These are phyloP conservation scores for Baronia brevicornis DNA, from an alignment of 2,888 invertebrate genomes.

Conservation along the genomic window DNA sequence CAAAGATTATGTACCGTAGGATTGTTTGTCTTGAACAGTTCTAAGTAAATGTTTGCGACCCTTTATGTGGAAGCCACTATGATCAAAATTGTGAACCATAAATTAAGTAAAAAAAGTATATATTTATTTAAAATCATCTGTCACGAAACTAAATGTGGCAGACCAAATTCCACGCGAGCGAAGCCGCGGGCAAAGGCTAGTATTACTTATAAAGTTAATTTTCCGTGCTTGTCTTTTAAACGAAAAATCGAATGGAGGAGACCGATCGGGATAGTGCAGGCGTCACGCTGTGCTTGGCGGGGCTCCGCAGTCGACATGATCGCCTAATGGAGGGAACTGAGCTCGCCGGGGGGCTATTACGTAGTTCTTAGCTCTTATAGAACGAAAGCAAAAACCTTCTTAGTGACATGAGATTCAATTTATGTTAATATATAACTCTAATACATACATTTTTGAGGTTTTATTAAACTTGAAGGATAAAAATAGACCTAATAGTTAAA, in stretches of 20 bases:
- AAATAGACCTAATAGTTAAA: constrained; percentile 10
- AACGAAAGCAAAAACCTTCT: constrained; percentile 47
- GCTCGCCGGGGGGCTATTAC: constrained; percentile 52
- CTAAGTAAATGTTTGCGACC: no score
- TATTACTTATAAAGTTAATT: constrained; percentile 21
- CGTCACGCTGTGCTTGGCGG: constrained; percentile 55
- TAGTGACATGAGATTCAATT: constrained; percentile 46
- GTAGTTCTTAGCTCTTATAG: constrained; percentile 52
- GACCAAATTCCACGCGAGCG: no score
- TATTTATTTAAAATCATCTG: no score
- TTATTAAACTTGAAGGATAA: constrained; percentile 1
- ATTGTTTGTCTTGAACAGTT: no score
- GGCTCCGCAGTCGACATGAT: constrained; percentile 48
- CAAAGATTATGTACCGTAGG: no score
- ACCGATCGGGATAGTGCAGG: constrained; percentile 28
- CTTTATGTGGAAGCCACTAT: no score
- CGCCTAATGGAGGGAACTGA: constrained; percentile 55
- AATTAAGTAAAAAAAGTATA: no score
- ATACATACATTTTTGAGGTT: constrained; percentile 7
- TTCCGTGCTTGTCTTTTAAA: constrained; percentile 20
- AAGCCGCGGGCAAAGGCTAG: no score
- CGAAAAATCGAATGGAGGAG: constrained; percentile 34
- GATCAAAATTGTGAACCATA: no score
- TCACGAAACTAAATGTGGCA: no score
- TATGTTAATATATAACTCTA: constrained; percentile 18